Evolutionary conservation across 1,140 invertebrate species (phyloP), one percentile per base, ranked within the genome.

Genomic region (Antheraea mylitta): DNA sequence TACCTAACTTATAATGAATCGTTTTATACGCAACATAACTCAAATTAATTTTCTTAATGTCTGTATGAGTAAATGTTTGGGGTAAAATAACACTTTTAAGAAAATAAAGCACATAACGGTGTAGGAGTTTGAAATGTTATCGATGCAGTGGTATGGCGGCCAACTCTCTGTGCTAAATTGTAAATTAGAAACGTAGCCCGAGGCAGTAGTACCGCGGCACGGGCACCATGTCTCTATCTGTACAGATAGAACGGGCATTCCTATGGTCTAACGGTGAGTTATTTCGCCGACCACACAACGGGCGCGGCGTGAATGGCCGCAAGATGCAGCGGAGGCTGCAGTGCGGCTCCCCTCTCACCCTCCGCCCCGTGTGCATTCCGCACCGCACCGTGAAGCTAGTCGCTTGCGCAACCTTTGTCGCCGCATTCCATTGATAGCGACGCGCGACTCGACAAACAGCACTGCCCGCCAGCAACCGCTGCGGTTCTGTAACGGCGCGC

Each of bases 341-440:
- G 78, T 76, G 80, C 78, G 45, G 73, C 65, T 60, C 72, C 64
- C 62, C 64, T 59, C 67, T 66, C 71, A 68, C 72, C 67, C 72
- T 68, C 38, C 74, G 69, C 75, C 72, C 60, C 74, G 68, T 72
- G 75, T 79, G 82, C 86, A 86, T 86, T 85, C 86, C 82, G 80
- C 66, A 73, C 80, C 76, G 75, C 76, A 69, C 79, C 75, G 78
- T 64, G 69, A 75, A 69, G 76, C 77, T 77, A 75, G 79, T 76
- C 79, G 82, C 85, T 87, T 88, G 87, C 87, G 85, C 86, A 88
- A 88, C 86, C 84, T 85, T 80, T 78, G 79, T 69, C 82, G 76
- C 83, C 86, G 81, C 89, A 90, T 91, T 90, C 87, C 89, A 91
- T 90, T 91, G 87, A 89, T 91, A 88, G 83, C 84, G 76, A 81